Evolutionary conservation across 2,888 invertebrate species (phyloP), one percentile per base, ranked within the genome.

Genomic region (Mylabris sibirica): DNA sequence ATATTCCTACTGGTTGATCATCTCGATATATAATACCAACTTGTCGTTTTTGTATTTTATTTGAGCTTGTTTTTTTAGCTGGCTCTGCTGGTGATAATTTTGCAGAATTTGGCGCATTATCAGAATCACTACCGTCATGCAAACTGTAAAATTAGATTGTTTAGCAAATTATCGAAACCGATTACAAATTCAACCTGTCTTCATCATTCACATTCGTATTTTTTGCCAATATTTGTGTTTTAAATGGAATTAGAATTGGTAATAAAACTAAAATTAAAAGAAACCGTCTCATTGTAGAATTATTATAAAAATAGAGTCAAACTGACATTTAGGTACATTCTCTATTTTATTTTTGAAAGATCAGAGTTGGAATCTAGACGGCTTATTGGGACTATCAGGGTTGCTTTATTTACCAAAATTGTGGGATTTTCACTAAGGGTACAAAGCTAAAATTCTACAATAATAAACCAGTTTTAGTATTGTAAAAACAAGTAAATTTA

Each of bases 1-100:
- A 53, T 22, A 70, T 70, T 20, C 70, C 70, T 49, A 70, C 65
- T 20, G 70, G 70, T 14, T 59, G 34, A 12, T 65, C 59, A 22
- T 70, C 64, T 26, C 44, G 59, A 60, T 70, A 70, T 12, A 70
- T 64, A 5, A 70, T 68, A 12, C 70, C 70, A 30, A 70, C 68
- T 68, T 70, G 66, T 9, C 68, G 53, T 30, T 70, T 70, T 41
- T 68, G 44, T 11, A 20, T 6, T 49, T 20, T 49, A 17, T 20
- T 17, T n/a, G n/a, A n/a, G 30, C 30, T 30, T 8, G 30, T 3
- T 3, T 30, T 8, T 30, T 49, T 5, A 20, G 1, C 8, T 14
- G 12, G 14, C 3, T n/a, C n/a, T n/a, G n/a, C n/a, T n/a, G 4
- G n/a, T 12, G 41, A n/a, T n/a, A n/a, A 14, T 41, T 41, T 41